Base-by-base conservation (phyloP, 2,113 vertebrate genomes). In the Oryzias javanicus region DNA sequence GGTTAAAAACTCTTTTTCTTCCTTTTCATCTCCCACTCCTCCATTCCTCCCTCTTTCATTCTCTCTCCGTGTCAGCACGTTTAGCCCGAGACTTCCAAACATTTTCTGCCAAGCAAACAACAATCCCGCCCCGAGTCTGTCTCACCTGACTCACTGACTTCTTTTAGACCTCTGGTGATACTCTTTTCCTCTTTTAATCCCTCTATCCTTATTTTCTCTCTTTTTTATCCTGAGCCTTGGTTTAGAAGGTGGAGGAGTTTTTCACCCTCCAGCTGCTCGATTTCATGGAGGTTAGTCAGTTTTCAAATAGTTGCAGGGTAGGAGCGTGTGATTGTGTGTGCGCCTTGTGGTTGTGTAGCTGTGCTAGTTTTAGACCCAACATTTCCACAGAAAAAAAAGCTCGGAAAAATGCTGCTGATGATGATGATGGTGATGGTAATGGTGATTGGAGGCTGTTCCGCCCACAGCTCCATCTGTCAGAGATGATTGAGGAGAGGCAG, bases 41-140 rank as follows among this genome's bases (percentile, higher is more conserved):
- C 59, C 42, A 40, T 59, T 53, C 42, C 49, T 55, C 55, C 22
- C 52, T 48, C 27, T 7, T 59, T 59, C 35, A 16, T 13, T 19
- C 18, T 14, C 19, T 42, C 50, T 63, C 19, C 14, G 50, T 29
- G 69, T 85, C 80, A 81, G 81, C 86, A 77, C 52, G 62, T 85
- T 87, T 78, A 69, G 24, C 44, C 15, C 12, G 60, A 65, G 50
- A 22, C 64, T 62, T 69, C 67, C 49, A 75, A 75, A 80, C 45
- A 76, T 79, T 84, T 78, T 81, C 60, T 80, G 74, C 78, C 49
- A 61, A 80, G 74, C 68, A 67, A 80, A 78, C 74, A 82, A 79
- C 70, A 76, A 82, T 67, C 74, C 65, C 35, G 14, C 66, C 67
- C 48, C 6, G 14, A 77, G 66, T 79, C 58, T 48, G 52, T 54